Conservation (phyloP, 2,888 invertebrate genomes). For the Spialia ferax region DNA sequence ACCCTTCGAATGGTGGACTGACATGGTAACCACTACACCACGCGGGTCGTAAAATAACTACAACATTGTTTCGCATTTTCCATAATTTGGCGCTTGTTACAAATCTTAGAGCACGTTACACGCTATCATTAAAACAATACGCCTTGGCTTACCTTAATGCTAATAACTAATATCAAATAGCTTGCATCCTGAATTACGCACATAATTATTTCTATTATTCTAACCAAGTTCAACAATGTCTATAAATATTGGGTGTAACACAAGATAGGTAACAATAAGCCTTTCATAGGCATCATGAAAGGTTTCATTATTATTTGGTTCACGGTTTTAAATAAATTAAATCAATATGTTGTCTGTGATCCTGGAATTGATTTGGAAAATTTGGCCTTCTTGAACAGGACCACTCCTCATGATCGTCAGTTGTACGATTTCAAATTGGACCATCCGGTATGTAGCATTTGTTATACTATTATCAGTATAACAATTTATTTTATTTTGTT, state of each 20-base stretch:
- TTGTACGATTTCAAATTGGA: constrained; percentile 57
- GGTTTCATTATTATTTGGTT: constrained; percentile 31
- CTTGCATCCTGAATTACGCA: constrained; percentile 17
- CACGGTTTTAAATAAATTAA: constrained; percentile 20
- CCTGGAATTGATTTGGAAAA: constrained; percentile 40
- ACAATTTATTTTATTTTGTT: neutral
- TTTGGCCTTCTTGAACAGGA: constrained; percentile 46
- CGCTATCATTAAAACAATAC: neutral
- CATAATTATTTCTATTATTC: constrained; percentile 13
- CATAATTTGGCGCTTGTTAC: neutral
- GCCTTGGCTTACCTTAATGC: neutral
- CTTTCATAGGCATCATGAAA: constrained; percentile 27
- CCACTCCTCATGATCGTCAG: constrained; percentile 53
- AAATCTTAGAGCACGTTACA: neutral
- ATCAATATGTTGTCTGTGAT: constrained; percentile 33
- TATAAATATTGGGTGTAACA: constrained; percentile 19
- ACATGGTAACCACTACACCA: too few species aligned
- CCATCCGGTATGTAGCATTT: constrained; percentile 53
- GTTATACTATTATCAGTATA: neutral
- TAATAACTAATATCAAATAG: constrained; percentile 9
- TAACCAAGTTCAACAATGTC: neutral
- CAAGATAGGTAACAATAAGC: constrained; percentile 9
- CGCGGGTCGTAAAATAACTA: too few species aligned
- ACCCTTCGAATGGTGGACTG: too few species aligned
- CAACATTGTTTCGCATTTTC: neutral